Evolutionary conservation across 2,797 vertebrate species (phyloP).

Genomic region (Galago senegalensis): DNA sequence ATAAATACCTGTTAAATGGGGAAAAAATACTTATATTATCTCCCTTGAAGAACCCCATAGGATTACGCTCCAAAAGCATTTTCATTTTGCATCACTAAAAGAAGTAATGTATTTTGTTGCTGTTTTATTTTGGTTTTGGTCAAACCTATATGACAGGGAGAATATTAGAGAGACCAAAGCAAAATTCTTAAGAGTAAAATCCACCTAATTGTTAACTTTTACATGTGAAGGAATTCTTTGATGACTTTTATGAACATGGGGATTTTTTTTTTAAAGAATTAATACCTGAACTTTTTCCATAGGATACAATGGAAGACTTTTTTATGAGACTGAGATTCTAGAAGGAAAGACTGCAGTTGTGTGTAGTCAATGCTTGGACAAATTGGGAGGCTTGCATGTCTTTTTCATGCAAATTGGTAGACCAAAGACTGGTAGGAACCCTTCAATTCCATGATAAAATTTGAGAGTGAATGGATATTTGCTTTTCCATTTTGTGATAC

Average conservation of each 20-base stretch:
- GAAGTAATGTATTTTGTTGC: neutral
- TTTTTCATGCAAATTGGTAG: neutral
- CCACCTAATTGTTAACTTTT: neutral
- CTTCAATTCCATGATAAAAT: neutral
- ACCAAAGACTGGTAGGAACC: neutral
- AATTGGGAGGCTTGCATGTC: neutral
- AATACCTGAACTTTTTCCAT: neutral
- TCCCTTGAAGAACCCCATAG: neutral
- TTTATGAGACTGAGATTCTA: neutral
- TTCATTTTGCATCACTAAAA: slow-evolving; percentile 51
- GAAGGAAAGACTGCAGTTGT: neutral
- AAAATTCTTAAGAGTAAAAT: slow-evolving; percentile 32
- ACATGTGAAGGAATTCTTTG: slow-evolving; percentile 55
- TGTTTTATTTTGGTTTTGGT: slow-evolving; percentile 3
- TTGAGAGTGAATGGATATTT: neutral
- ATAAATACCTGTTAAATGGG: neutral
- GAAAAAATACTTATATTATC: neutral
- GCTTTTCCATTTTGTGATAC: too few species aligned
- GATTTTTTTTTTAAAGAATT: neutral
- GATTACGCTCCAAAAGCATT: neutral
- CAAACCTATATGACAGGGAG: neutral
- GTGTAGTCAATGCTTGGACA: neutral
- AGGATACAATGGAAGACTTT: neutral
- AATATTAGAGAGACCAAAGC: neutral
- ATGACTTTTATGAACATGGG: neutral